Percentiles rank a stretch among this genome's conserved stretches.
Conservation (phyloP, 2,888 invertebrate genomes). For the Dicranocentrus wangi region DNA sequence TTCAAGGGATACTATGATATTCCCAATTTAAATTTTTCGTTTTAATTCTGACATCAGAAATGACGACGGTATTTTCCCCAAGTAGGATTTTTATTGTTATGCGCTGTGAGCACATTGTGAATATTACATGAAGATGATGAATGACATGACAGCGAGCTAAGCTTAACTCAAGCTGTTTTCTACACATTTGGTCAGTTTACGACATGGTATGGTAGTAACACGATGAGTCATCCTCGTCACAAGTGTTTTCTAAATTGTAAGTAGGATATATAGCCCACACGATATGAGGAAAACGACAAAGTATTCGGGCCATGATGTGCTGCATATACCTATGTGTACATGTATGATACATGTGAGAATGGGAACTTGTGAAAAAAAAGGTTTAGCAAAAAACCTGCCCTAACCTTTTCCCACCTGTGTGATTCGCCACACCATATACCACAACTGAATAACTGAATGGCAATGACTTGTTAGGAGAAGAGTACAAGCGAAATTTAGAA, state of each 20-base stretch:
- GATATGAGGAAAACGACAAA: no score
- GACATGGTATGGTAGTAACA: neutral
- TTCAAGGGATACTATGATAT: no score
- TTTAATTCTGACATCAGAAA: neutral
- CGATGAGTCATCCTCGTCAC: constrained; percentile 13
- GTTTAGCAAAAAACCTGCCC: constrained; percentile 23
- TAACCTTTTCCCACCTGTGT: constrained; percentile 53
- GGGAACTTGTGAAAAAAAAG: constrained; percentile 37
- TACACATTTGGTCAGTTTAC: constrained; percentile 42
- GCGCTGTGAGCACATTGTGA: neutral
- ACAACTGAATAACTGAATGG: neutral
- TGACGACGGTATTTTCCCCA: neutral
- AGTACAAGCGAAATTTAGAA: neutral
- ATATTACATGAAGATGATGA: constrained; percentile 25
- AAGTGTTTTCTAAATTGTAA: no score
- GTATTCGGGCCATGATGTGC: neutral
- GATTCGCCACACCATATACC: constrained; percentile 21
- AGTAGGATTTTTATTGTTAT: neutral
- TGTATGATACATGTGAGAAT: constrained; percentile 48
- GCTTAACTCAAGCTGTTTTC: neutral
- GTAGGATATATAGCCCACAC: no score
- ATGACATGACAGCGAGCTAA: constrained; percentile 18
- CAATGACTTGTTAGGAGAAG: constrained; percentile 45
- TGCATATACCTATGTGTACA: neutral
- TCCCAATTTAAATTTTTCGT: no score